phyloP scores from a whole-genome alignment of 2,888 invertebrate species.

The Dichetophora obliterata region DNA sequence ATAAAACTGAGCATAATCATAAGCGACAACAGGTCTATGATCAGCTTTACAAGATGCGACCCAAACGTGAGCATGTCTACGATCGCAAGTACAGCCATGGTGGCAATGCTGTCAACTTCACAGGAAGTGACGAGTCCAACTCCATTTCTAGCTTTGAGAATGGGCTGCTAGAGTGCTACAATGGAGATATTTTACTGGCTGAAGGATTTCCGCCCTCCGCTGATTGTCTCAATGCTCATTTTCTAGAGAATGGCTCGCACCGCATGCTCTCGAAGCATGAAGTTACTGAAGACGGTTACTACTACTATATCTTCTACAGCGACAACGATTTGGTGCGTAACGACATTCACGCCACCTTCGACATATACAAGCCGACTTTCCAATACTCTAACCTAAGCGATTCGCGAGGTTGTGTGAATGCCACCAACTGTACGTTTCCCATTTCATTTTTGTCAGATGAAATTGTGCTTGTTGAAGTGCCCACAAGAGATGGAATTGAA shows the following conservation, averaged over 20 bases:
- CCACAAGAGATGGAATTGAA: conserved; percentile 84
- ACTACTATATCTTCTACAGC: conserved; percentile 91
- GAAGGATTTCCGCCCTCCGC: conserved; percentile 79
- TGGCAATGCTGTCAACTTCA: conserved; percentile 76
- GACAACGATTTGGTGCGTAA: conserved; percentile 85
- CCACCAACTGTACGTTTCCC: conserved; percentile 82
- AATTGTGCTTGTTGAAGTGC: conserved; percentile 86
- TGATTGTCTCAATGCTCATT: conserved; percentile 78
- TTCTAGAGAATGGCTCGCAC: conserved; percentile 78
- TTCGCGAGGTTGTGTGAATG: conserved; percentile 78
- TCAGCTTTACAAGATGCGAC: conserved; percentile 57
- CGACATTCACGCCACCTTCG: conserved; percentile 86
- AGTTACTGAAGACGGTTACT: conserved; percentile 83
- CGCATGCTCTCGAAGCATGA: conserved; percentile 78
- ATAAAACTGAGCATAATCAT: conserved; percentile 37
- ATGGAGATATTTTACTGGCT: conserved; percentile 80
- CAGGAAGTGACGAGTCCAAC: conserved; percentile 74
- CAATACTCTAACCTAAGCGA: conserved; percentile 74
- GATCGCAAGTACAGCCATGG: conserved; percentile 84
- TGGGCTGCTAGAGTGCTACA: conserved; percentile 81
- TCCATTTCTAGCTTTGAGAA: conserved; percentile 89
- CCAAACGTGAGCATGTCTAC: conserved; percentile 71
- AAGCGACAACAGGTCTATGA: conserved; percentile 60
- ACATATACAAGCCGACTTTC: conserved; percentile 87
- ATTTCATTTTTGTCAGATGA: conserved; percentile 81